Percentiles rank a stretch among this genome's conserved stretches.
These are phyloP conservation scores for Steinernema khuongi DNA, from an alignment of 1,140 invertebrate genomes.

Conservation along the genomic window DNA sequence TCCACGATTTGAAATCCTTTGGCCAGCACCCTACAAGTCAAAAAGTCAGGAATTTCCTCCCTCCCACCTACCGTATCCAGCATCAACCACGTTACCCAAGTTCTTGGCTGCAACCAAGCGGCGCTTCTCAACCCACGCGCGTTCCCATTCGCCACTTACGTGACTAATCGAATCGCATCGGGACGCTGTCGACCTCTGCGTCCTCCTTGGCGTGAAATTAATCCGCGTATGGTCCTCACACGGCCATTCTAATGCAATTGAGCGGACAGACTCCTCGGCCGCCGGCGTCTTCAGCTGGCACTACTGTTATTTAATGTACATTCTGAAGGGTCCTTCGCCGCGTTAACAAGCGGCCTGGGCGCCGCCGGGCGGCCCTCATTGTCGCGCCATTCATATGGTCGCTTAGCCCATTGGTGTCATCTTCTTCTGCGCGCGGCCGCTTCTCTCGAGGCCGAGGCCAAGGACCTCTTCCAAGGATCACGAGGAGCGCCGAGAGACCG, in stretches of 20 bases:
- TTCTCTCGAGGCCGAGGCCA: background rate
- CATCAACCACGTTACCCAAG: too few relatives aligned
- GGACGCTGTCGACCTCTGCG: background rate
- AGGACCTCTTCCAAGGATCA: slow-evolving; percentile 16
- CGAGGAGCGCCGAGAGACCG: slow-evolving; percentile 14
- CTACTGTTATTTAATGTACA: slow-evolving; percentile 17
- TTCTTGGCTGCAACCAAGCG: too few relatives aligned
- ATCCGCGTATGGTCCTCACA: background rate
- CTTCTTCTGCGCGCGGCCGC: background rate
- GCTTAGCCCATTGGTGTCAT: slow-evolving; percentile 10
- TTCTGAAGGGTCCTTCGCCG: slow-evolving; percentile 12
- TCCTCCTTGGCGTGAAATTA: background rate
- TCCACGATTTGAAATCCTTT: too few relatives aligned
- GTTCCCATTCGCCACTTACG: background rate
- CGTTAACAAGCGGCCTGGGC: slow-evolving; percentile 4
- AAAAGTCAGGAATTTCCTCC: too few relatives aligned
- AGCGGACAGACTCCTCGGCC: background rate
- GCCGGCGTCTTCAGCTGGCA: too few relatives aligned
- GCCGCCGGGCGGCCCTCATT: slow-evolving; percentile 6
- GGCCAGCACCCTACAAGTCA: too few relatives aligned
- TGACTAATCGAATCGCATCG: background rate
- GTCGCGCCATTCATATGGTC: slow-evolving; percentile 16
- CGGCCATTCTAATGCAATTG: background rate
- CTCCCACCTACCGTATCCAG: too few relatives aligned
- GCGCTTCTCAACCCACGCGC: background rate